Base-by-base conservation (phyloP, 1,140 invertebrate species). In the Centruroides sculpturatus region DNA sequence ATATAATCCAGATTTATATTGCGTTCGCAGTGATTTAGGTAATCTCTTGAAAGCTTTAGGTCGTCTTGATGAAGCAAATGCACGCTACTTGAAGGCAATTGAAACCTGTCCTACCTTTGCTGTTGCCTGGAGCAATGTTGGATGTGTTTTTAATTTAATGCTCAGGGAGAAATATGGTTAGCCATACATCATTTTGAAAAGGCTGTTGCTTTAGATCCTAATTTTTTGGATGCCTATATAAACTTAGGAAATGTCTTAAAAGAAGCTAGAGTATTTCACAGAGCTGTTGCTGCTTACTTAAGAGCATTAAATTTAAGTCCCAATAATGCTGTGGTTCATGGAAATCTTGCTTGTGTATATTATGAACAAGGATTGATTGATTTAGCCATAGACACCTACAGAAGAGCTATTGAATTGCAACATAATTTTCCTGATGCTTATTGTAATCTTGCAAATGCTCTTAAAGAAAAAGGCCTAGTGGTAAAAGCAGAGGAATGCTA, bases 161-260 rank as follows among this genome's bases (percentile, higher is more conserved):
- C 94, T n/a, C 93, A 99, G 77, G 93, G 92, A 56, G 96, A 99
- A 78, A 96, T 99, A 68, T 99, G 97, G 97, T 78, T 99, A 67
- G 96, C 97, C 7, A 99, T 99, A 69, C 97, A 99, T 77, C 97
- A 99, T 74, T 99, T 99, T 78, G 97, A 99, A 74, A 99, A 99
- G 76, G 77, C 96, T 4, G 95, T 99, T n/a, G 91, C 93, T 51
- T 79, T 99, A 67, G 97, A 99, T 80, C 94, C 95, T 0, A 98
- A 98, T 74, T 99, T 99, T 72, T 77, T 99, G 65, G 97, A 99
- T 77, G 97, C 97, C 0, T 98, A 99, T 75, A 99, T 99, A 68
- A 99, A 99, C 77, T 79, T 99, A 51, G 97, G 96, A 59, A 99
- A 99, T 79, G 96, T 99, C 2, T 78, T 99, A 52, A 99, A 99